Evolutionary conservation across 2,797 vertebrate species (phyloP).

Genomic region (Crossoptilon crossoptilon): DNA sequence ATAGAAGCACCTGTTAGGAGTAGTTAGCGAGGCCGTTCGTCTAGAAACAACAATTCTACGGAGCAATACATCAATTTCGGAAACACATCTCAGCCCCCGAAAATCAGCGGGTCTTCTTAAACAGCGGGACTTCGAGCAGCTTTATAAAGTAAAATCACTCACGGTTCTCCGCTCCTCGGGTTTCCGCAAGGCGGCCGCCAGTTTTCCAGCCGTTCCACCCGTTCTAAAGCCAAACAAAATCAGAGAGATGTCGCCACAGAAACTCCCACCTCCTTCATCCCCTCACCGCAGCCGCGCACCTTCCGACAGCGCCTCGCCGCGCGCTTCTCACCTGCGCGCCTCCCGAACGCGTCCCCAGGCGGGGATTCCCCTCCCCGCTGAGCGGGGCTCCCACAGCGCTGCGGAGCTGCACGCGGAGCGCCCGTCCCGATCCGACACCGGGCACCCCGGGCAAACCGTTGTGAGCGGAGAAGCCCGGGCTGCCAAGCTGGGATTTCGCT

Average conservation of each 20-base stretch:
- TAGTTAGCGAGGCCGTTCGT: not conserved
- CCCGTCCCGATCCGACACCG: not conserved
- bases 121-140: not conserved
- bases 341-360: rapidly evolving
- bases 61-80: not conserved
- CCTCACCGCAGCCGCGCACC: not conserved
- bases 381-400: not conserved
- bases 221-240: not conserved
- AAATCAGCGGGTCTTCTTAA: not conserved
- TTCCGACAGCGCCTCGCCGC: not conserved
- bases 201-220: not conserved
- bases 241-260: not conserved
- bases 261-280: not conserved
- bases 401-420: not conserved
- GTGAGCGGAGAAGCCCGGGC: not conserved
- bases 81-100: not conserved
- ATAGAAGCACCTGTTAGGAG: not conserved
- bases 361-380: not conserved
- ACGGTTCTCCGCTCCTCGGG: not conserved
- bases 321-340: not conserved
- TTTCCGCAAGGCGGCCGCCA: not conserved
- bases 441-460: not conserved
- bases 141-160: conserved; percentile 4
- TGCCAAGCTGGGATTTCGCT: rapidly evolving
- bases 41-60: not conserved